Conservation (phyloP, 1,140 invertebrate species). For the Lepeophtheirus salmonis region DNA sequence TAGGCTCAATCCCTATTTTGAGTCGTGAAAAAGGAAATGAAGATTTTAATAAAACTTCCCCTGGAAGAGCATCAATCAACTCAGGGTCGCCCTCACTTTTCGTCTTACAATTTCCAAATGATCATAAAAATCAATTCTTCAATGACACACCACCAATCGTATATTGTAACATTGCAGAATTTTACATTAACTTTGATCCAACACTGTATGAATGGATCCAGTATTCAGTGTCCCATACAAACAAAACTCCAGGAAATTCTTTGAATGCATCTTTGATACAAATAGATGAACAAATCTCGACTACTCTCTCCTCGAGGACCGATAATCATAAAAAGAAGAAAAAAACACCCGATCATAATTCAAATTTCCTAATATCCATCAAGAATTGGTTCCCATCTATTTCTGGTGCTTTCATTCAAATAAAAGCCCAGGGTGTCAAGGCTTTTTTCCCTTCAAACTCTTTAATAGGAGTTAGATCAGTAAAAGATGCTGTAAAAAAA, state of each 20-base stretch:
- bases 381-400: background rate
- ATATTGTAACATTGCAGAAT: background rate
- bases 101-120: background rate
- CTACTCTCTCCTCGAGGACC: background rate
- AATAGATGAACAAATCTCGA: background rate
- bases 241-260: no score
- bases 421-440: background rate
- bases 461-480: background rate
- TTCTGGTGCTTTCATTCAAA: background rate
- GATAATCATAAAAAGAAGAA: background rate
- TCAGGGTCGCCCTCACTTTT: background rate
- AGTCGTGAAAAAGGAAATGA: background rate
- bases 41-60: background rate
- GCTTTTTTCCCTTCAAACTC: background rate
- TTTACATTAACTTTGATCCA: background rate
- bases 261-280: no score
- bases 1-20: background rate
- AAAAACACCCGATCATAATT: background rate
- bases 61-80: background rate
- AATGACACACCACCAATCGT: background rate
- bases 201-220: background rate
- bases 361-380: background rate
- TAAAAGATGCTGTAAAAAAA: background rate
- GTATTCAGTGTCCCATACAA: no score
- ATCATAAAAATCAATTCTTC: background rate